Conservation (phyloP, 1,140 invertebrate genomes). For the Drosophila azteca region DNA sequence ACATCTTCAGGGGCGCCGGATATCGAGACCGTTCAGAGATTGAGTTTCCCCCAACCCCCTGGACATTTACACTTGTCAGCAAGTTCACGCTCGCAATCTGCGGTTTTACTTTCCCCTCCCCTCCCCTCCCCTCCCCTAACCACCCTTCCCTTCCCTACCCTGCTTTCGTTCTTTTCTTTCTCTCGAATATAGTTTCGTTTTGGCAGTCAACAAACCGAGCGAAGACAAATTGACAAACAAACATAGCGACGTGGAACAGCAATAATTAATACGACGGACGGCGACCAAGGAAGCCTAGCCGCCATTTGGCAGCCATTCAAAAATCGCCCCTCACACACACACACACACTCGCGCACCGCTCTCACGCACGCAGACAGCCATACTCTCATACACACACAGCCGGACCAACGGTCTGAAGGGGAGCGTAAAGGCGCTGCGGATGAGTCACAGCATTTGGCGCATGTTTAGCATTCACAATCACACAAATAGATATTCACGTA, state of each 20-base stretch:
- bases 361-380: slow-evolving; percentile 12
- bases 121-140: not conserved
- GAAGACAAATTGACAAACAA: slow-evolving; percentile 82
- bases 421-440: slow-evolving; percentile 39
- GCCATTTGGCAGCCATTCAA: slow-evolving; percentile 80
- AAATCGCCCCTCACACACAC: slow-evolving; percentile 56
- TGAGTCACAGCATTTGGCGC: slow-evolving; percentile 78
- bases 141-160: not conserved
- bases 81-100: slow-evolving; percentile 62
- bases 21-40: slow-evolving; percentile 51
- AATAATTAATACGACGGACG: slow-evolving; percentile 79
- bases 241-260: slow-evolving; percentile 79
- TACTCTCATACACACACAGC: slow-evolving; percentile 2
- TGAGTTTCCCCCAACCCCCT: slow-evolving; percentile 47
- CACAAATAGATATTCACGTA: slow-evolving; percentile 61
- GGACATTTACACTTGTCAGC: slow-evolving; percentile 78
- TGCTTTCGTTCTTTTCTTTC: not conserved
- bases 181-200: slow-evolving; percentile 52
- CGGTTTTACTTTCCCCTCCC: slow-evolving; percentile 11
- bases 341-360: slow-evolving; percentile 22
- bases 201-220: slow-evolving; percentile 76
- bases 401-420: not conserved
- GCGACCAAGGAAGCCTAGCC: slow-evolving; percentile 78
- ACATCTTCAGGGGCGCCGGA: slow-evolving; percentile 73
- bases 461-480: slow-evolving; percentile 75